Conservation (phyloP, 2,888 invertebrate genomes). For the Drosophila multiciliata region DNA sequence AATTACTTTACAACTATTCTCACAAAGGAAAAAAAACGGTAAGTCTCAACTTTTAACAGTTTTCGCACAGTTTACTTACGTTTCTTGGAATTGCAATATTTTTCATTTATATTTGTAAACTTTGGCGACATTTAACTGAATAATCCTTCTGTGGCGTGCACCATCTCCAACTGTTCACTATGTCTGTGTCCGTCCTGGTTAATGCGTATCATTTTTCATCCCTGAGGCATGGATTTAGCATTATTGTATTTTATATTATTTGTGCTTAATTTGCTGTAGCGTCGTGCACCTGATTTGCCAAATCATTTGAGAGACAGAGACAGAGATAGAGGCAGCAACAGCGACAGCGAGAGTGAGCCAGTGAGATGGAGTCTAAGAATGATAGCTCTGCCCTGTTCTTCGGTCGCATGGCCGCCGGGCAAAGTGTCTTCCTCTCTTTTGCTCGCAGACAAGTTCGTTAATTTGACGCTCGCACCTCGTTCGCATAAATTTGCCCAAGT, state of each 20-base stretch:
- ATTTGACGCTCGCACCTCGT: constrained; percentile 80
- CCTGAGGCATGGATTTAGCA: constrained; percentile 64
- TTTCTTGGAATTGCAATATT: neutral
- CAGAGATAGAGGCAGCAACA: neutral
- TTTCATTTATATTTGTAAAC: neutral
- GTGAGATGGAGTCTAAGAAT: constrained; percentile 4
- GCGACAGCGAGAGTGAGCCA: neutral
- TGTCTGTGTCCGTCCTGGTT: constrained; percentile 21
- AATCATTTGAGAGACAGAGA: constrained; percentile 40
- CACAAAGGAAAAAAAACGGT: no score
- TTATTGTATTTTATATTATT: constrained; percentile 75
- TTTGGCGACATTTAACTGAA: neutral
- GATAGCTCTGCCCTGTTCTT: constrained; percentile 10
- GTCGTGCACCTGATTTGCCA: constrained; percentile 72
- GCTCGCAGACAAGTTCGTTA: constrained; percentile 81
- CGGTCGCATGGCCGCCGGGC: constrained; percentile 32
- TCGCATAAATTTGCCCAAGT: constrained; percentile 65
- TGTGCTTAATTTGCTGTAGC: constrained; percentile 70
- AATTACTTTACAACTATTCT: no score
- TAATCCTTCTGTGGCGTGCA: neutral
- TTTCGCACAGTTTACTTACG: neutral
- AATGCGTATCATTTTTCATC: constrained; percentile 73
- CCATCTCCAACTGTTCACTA: constrained; percentile 20
- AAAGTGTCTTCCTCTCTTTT: constrained; percentile 27
- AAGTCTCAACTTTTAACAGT: no score